Evolutionary conservation across 2,797 vertebrate genomes (phyloP).

Genomic region (Malurus splendens): DNA sequence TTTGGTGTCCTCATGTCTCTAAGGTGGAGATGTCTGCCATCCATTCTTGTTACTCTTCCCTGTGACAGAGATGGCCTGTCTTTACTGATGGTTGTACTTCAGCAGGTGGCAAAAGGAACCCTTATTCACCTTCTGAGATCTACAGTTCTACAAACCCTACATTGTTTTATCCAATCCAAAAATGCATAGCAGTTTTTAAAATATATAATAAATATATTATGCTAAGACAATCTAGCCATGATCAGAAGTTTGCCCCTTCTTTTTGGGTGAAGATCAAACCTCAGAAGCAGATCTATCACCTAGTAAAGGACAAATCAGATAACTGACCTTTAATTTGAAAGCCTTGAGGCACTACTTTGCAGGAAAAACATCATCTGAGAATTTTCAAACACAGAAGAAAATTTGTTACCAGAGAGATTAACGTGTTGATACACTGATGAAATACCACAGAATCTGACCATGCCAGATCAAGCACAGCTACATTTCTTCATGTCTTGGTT

Average conservation of each 20-base stretch:
- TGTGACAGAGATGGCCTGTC: background rate
- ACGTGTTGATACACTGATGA: background rate
- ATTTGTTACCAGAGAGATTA: background rate
- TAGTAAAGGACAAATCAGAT: background rate
- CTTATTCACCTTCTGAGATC: background rate
- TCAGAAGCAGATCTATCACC: background rate
- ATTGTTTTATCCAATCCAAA: background rate
- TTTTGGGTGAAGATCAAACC: background rate
- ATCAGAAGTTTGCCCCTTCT: background rate
- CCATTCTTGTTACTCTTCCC: background rate
- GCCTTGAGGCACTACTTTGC: background rate
- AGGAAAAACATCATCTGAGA: background rate
- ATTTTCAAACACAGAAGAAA: background rate
- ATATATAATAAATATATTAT: background rate
- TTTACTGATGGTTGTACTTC: accelerated
- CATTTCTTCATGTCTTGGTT: background rate
- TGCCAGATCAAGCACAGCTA: background rate
- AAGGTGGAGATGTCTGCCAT: background rate
- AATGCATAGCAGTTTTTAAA: accelerated
- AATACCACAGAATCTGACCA: background rate
- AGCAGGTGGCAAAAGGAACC: background rate
- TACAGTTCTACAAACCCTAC: background rate
- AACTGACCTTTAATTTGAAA: background rate
- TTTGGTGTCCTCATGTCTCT: background rate
- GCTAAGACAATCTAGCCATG: background rate